Conservation (phyloP, 2,797 vertebrate genomes). For the Myotis planiceps region DNA sequence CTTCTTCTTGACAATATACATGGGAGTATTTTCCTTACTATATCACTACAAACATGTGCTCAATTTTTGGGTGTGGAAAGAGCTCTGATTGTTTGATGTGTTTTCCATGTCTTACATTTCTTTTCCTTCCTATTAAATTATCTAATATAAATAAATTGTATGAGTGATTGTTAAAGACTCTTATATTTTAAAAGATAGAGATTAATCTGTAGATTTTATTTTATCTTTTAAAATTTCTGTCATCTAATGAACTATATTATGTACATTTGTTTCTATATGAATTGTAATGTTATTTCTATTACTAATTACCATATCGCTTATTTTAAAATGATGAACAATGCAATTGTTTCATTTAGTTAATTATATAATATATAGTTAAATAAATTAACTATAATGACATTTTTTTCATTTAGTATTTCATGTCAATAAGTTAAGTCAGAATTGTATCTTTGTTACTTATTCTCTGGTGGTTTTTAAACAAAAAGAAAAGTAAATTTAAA, state of each 20-base stretch:
- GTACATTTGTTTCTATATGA: background rate
- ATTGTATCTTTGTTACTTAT: background rate
- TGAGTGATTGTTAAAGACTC: background rate
- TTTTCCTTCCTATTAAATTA: background rate
- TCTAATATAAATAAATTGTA: slow-evolving; percentile 1
- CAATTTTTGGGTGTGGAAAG: background rate
- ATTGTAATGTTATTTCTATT: background rate
- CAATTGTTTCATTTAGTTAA: background rate
- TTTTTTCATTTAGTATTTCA: background rate
- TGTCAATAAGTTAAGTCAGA: background rate
- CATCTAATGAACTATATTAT: background rate
- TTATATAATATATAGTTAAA: background rate
- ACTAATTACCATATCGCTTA: background rate
- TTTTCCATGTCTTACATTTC: background rate
- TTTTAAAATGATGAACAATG: background rate
- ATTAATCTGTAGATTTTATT: background rate
- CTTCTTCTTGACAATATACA: slow-evolving; percentile 1
- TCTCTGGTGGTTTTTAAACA: background rate
- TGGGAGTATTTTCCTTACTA: background rate
- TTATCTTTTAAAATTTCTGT: background rate
- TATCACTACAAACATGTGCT: background rate
- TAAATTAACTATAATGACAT: background rate
- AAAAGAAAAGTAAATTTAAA: background rate
- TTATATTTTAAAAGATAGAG: background rate
- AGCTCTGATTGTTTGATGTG: background rate